Conservation (phyloP, 1,140 invertebrate species). For the Chironomus tepperi region DNA sequence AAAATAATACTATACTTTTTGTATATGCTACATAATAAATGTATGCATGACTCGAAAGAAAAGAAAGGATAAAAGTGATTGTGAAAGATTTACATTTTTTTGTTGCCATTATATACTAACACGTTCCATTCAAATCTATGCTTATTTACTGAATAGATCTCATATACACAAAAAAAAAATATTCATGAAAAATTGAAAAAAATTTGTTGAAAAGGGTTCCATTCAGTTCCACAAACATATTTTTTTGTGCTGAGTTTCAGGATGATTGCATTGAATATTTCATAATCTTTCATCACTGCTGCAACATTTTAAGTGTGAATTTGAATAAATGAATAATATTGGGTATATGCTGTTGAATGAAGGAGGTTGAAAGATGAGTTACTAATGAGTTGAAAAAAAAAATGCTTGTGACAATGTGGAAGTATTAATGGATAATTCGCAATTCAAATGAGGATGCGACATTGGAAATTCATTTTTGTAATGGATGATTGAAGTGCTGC, state of each 20-base stretch:
- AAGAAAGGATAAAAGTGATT: slow-evolving; percentile 15
- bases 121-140: background rate
- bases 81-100: slow-evolving; percentile 2
- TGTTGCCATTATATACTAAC: background rate
- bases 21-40: background rate
- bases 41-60: background rate
- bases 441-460: background rate
- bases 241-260: background rate
- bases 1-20: too few relatives aligned
- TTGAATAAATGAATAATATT: slow-evolving; percentile 4
- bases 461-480: background rate
- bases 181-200: background rate
- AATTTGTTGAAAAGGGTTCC: slow-evolving; percentile 4
- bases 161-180: background rate
- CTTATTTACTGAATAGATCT: background rate
- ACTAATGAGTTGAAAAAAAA: background rate
- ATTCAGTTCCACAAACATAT: background rate
- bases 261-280: slow-evolving; percentile 1
- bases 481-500: too few relatives aligned
- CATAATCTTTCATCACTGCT: background rate
- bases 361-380: background rate
- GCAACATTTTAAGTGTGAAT: background rate
- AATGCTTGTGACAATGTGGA: background rate
- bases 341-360: background rate
- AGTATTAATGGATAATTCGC: background rate